These are phyloP conservation scores for Oncorhynchus clarkii DNA, from an alignment of 2,113 vertebrate species.

Conservation along the genomic window DNA sequence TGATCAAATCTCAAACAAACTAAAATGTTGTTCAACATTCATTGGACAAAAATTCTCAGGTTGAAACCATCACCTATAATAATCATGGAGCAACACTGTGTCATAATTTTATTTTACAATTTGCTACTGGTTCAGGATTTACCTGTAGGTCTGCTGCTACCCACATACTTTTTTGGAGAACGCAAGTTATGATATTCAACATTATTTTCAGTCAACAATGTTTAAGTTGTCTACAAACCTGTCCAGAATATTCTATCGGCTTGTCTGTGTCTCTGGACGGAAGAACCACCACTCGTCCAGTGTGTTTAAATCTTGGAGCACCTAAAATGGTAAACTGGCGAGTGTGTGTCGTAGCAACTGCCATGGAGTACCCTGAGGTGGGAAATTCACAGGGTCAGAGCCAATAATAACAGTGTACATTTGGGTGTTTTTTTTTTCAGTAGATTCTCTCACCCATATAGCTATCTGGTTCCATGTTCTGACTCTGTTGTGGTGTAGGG, in stretches of 20 bases:
- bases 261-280: rapidly evolving
- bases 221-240: slow-evolving; percentile 39
- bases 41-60: too few species aligned
- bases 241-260: slow-evolving; percentile 26
- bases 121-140: too few species aligned
- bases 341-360: neutral
- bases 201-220: too few species aligned
- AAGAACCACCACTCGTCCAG: slow-evolving; percentile 51
- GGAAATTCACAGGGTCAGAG: neutral
- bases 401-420: neutral
- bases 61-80: too few species aligned
- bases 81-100: too few species aligned
- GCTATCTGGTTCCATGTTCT: slow-evolving; percentile 33
- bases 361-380: slow-evolving; percentile 69
- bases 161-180: neutral
- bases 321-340: slow-evolving; percentile 52
- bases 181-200: neutral
- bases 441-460: slow-evolving; percentile 58
- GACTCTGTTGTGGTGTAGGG: neutral
- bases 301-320: slow-evolving; percentile 66
- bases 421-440: neutral
- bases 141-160: too few species aligned
- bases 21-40: too few species aligned
- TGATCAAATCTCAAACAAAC: too few species aligned
- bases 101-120: too few species aligned